These are phyloP conservation scores for Rousettus madagascariensis DNA, from an alignment of 2,797 vertebrate species.

Conservation along the genomic window DNA sequence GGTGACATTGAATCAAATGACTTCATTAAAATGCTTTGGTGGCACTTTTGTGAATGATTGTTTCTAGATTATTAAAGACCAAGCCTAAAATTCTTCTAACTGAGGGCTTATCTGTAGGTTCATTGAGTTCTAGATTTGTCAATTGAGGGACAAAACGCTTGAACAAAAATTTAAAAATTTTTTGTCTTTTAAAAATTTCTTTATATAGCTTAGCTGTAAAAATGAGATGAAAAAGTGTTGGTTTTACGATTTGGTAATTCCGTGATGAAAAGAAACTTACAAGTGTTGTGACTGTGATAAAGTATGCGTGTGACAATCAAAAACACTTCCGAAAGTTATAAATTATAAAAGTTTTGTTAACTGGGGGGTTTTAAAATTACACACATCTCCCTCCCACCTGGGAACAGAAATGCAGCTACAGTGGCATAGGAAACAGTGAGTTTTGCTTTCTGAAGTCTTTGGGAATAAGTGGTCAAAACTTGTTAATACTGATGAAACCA, in stretches of 20 bases:
- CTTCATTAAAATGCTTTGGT: no score
- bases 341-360: neutral
- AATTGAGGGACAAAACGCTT: constrained; percentile 24
- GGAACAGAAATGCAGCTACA: neutral
- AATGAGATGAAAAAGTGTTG: neutral
- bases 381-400: fast-evolving
- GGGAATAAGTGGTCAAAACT: neutral
- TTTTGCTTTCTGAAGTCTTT: neutral
- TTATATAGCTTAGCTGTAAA: constrained; percentile 35
- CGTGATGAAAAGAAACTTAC: neutral
- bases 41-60: no score
- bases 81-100: no score
- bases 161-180: neutral
- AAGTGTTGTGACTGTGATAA: neutral
- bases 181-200: constrained; percentile 22
- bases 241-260: neutral
- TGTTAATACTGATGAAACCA: neutral
- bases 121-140: neutral
- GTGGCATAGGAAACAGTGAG: neutral
- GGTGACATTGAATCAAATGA: no score
- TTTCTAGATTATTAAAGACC: no score
- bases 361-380: neutral
- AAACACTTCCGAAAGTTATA: neutral
- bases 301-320: neutral
- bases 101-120: no score